These are phyloP conservation scores for Xiphophorus couchianus DNA, from an alignment of 2,113 vertebrate species.

Conservation along the genomic window DNA sequence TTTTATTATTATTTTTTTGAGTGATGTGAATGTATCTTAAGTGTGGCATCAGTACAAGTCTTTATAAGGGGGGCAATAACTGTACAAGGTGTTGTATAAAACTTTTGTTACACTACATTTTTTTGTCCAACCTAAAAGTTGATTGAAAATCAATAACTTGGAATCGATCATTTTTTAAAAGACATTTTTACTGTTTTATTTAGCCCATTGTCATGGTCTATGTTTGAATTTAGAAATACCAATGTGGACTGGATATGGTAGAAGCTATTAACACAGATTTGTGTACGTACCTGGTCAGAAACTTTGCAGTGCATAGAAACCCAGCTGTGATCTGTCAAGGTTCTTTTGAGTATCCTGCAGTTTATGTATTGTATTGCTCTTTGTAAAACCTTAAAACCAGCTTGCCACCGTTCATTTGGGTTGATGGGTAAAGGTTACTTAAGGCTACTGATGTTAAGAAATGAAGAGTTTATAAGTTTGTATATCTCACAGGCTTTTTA, in stretches of 20 bases:
- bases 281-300: neutral
- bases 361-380: too few relatives aligned
- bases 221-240: too few relatives aligned
- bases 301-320: neutral
- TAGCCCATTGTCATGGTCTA: too few relatives aligned
- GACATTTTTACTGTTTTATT: neutral
- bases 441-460: constrained; percentile 26
- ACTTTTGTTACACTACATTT: neutral
- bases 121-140: too few relatives aligned
- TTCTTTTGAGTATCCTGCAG: too few relatives aligned
- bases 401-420: neutral
- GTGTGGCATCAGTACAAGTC: too few relatives aligned
- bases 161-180: too few relatives aligned
- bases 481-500: constrained; percentile 66
- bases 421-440: constrained; percentile 5
- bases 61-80: neutral
- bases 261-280: neutral
- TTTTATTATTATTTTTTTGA: too few relatives aligned
- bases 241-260: neutral
- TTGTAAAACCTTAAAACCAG: neutral
- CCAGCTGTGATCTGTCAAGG: too few relatives aligned
- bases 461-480: constrained; percentile 36
- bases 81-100: neutral
- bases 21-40: too few relatives aligned
- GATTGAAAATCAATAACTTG: too few relatives aligned